Conservation (phyloP, 64 coral and sea anemone genomes). For the Stichodactyla mertensii region DNA sequence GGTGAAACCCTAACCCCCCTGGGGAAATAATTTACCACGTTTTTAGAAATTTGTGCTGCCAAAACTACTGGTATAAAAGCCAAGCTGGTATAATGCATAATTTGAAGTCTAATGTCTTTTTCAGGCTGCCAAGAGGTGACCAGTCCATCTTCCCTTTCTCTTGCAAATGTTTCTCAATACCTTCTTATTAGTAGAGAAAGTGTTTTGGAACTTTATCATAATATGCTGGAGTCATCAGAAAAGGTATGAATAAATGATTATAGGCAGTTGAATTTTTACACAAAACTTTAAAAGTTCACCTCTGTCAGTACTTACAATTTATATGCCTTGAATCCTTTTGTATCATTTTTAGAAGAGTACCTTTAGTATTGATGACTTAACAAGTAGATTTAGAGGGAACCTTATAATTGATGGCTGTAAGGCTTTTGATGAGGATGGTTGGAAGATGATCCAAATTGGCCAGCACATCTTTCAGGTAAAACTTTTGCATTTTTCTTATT, state of each 20-base stretch:
- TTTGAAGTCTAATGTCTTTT: background rate
- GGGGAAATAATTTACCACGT: background rate
- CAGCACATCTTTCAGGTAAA: slow-evolving; percentile 30
- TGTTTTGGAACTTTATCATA: slow-evolving; percentile 26
- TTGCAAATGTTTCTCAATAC: slow-evolving; percentile 82
- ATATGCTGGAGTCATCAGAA: slow-evolving; percentile 19
- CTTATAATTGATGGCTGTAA: slow-evolving; percentile 32
- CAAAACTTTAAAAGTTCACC: background rate
- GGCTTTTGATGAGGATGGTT: slow-evolving; percentile 49
- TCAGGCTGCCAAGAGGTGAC: background rate
- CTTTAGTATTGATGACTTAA: background rate
- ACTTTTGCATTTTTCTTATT: too few relatives aligned
- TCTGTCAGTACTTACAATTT: background rate
- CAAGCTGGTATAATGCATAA: background rate
- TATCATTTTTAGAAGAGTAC: background rate
- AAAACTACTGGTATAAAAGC: background rate
- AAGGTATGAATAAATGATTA: background rate
- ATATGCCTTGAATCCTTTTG: background rate
- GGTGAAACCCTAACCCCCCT: too few relatives aligned
- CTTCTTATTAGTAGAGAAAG: slow-evolving; percentile 64
- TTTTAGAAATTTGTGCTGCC: background rate
- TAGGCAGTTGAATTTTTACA: background rate
- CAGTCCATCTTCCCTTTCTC: slow-evolving; percentile 36
- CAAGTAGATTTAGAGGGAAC: slow-evolving; percentile 46
- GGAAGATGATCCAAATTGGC: slow-evolving; percentile 34